phyloP scores from a whole-genome alignment of 2,888 invertebrate species.

The Zaprionus lineosus region DNA sequence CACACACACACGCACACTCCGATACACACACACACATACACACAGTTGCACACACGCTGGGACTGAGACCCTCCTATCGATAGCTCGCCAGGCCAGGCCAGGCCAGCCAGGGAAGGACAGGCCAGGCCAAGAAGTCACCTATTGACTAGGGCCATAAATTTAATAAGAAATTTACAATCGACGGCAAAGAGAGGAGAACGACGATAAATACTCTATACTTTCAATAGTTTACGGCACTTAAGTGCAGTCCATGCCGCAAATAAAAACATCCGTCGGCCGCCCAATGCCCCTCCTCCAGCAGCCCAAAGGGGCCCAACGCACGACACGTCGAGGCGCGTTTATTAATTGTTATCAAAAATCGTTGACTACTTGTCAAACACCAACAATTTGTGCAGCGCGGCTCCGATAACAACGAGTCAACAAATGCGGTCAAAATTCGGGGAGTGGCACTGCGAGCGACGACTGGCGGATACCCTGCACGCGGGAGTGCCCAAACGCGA shows the following conservation, averaged over 20 bases:
- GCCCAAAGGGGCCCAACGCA: background rate
- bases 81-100: background rate
- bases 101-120: slow-evolving; percentile 39
- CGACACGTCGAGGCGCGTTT: slow-evolving; percentile 43
- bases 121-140: slow-evolving; percentile 48
- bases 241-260: slow-evolving; percentile 39
- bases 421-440: slow-evolving; percentile 37
- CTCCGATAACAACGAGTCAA: slow-evolving; percentile 70
- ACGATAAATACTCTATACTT: slow-evolving; percentile 1
- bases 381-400: slow-evolving; percentile 67
- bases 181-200: slow-evolving; percentile 6
- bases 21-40: background rate
- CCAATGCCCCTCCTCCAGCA: slow-evolving; percentile 2
- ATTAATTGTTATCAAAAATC: slow-evolving; percentile 68
- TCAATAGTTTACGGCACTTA: slow-evolving; percentile 4
- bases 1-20: slow-evolving; percentile 3
- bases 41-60: background rate
- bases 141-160: slow-evolving; percentile 64
- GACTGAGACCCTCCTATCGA: slow-evolving; percentile 20
- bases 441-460: background rate
- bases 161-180: slow-evolving; percentile 54
- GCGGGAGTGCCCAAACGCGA: too few species aligned
- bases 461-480: background rate
- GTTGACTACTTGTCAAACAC: slow-evolving; percentile 76
- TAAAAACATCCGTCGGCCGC: slow-evolving; percentile 54